Percentiles rank a stretch among this genome's conserved stretches.
These are phyloP conservation scores for Silurus meridionalis DNA, from an alignment of 2,113 vertebrate species.

Conservation along the genomic window DNA sequence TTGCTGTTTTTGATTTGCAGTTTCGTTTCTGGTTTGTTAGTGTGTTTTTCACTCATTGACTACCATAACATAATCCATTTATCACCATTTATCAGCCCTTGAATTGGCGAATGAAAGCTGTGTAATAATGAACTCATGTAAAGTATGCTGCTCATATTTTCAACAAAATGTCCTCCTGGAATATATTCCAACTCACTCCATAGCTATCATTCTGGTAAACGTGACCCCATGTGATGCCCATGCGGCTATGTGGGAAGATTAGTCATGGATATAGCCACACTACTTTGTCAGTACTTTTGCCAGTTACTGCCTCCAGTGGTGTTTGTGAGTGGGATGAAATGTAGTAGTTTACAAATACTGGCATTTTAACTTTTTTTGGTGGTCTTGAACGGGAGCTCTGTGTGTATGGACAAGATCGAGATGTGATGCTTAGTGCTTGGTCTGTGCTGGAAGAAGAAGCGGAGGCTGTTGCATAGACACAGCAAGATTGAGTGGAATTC, in stretches of 20 bases:
- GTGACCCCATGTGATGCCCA: conserved; percentile 7
- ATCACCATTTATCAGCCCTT: background rate
- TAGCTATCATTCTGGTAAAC: background rate
- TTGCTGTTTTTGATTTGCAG: background rate
- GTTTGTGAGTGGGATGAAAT: conserved; percentile 42
- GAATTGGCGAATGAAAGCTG: background rate
- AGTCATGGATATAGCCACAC: conserved; percentile 29
- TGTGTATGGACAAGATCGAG: conserved; percentile 12
- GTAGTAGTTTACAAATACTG: conserved; percentile 13
- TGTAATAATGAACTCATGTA: background rate
- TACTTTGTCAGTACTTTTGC: conserved; percentile 38
- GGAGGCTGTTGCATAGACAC: conserved; percentile 44
- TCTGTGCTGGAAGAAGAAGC: conserved; percentile 26
- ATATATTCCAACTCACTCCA: conserved; percentile 22
- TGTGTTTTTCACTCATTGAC: background rate
- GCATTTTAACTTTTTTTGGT: background rate
- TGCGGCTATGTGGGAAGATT: conserved; percentile 38
- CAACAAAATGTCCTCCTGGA: conserved; percentile 4
- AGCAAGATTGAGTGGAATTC: conserved; percentile 60
- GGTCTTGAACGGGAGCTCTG: background rate
- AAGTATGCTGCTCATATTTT: background rate
- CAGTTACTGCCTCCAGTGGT: conserved; percentile 41
- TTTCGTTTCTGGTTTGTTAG: background rate
- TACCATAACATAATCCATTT: background rate
- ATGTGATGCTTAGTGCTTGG: conserved; percentile 10